These are phyloP conservation scores for Catostylus mosaicus DNA, from an alignment of 30 jellyfish, hydroid and myxozoan species.

Conservation along the genomic window DNA sequence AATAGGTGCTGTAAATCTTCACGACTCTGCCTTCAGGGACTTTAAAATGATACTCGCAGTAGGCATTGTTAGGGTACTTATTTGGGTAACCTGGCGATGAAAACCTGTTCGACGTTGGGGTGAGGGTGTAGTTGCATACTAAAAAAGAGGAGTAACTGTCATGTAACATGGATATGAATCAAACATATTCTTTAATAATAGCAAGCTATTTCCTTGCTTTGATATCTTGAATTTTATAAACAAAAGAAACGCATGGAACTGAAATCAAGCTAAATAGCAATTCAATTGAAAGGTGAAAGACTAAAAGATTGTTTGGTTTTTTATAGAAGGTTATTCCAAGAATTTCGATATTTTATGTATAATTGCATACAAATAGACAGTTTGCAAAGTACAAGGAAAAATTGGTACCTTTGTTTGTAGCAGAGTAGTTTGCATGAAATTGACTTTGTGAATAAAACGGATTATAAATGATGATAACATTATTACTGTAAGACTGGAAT, in stretches of 20 bases:
- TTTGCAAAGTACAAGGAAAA: background rate
- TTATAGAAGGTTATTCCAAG: background rate
- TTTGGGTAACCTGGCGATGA: conserved; percentile 10
- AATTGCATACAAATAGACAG: background rate
- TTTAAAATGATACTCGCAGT: background rate
- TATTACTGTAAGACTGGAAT: background rate
- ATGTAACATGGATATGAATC: background rate
- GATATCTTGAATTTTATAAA: background rate
- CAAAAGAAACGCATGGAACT: background rate
- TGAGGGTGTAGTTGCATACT: conserved; percentile 16
- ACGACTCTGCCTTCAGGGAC: background rate
- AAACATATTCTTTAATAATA: background rate
- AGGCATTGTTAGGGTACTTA: background rate
- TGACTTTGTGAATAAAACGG: background rate
- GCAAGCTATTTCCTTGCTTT: background rate
- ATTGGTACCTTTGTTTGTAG: background rate
- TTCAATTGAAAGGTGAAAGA: background rate
- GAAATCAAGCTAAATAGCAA: background rate
- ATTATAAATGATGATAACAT: background rate
- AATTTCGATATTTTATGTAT: background rate
- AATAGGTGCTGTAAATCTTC: background rate
- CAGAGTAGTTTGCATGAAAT: background rate
- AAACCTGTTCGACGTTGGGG: background rate
- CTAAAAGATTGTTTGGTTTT: no score
- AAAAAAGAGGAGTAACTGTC: background rate